A percentile compares a stretch with the other conserved stretches of the same genome.
Conservation (phyloP, 2,113 vertebrate species). For the Opisthocomus hoazin region DNA sequence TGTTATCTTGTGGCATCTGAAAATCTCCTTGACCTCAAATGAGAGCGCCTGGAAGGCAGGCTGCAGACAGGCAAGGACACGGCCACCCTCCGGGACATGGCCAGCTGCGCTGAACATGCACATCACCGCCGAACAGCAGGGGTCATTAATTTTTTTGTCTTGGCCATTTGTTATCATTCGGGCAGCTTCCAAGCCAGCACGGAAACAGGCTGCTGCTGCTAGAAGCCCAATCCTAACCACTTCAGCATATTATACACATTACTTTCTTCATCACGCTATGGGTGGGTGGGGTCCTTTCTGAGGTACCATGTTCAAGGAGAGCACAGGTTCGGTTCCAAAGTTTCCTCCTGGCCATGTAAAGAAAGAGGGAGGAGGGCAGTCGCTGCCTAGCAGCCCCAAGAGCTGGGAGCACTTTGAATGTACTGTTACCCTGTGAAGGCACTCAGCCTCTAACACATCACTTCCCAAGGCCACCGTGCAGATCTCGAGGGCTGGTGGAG, state of each 20-base stretch:
- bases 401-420: neutral
- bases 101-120: neutral
- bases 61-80: neutral
- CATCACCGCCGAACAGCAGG: neutral
- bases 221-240: neutral
- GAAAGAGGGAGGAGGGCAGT: neutral
- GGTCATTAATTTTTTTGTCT: neutral
- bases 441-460: neutral
- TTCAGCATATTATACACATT: fast-evolving
- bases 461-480: neutral
- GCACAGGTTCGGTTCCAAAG: neutral
- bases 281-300: neutral
- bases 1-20: neutral
- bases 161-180: neutral
- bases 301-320: neutral
- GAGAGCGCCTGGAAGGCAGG: neutral
- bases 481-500: neutral
- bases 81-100: neutral
- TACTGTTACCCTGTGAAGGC: neutral
- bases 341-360: neutral
- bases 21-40: neutral
- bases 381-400: neutral
- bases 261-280: neutral
- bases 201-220: neutral
- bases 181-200: neutral